A percentile compares a stretch with the other conserved stretches of the same genome.
phyloP scores from a whole-genome alignment of 1,140 invertebrate genomes.

The Dendroctonus ponderosae region DNA sequence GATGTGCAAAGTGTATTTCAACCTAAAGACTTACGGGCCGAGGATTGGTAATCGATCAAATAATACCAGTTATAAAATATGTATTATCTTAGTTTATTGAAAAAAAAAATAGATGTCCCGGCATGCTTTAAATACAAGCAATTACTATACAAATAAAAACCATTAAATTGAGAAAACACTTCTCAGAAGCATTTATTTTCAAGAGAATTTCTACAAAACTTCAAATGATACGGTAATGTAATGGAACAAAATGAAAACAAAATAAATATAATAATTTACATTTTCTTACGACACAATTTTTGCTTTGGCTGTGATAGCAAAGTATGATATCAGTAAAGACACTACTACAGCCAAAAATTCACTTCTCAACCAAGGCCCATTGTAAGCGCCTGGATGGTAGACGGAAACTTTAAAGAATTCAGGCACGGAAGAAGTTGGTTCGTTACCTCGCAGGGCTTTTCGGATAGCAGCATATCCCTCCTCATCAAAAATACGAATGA shows the following conservation, averaged over 20 bases:
- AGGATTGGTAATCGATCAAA: too few species aligned
- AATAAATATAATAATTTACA: background rate
- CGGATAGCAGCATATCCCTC: conserved; percentile 82
- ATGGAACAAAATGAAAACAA: background rate
- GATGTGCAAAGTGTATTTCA: too few species aligned
- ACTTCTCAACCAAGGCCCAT: conserved; percentile 88
- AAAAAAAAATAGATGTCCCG: too few species aligned
- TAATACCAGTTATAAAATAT: too few species aligned
- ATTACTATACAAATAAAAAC: too few species aligned
- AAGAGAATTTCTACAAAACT: too few species aligned
- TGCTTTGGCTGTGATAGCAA: conserved; percentile 80
- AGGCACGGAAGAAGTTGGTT: conserved; percentile 66
- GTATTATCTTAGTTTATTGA: too few species aligned
- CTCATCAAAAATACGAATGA: conserved; percentile 84
- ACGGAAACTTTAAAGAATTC: conserved; percentile 74
- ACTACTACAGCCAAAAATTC: conserved; percentile 83
- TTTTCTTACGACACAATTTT: conserved; percentile 36
- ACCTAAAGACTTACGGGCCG: too few species aligned
- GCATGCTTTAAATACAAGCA: too few species aligned
- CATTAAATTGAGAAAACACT: too few species aligned
- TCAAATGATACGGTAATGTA: too few species aligned
- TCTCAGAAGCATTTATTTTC: too few species aligned
- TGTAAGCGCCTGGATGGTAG: conserved; percentile 83
- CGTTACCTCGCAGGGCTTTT: conserved; percentile 70
- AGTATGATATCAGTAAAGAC: conserved; percentile 79